Conservation (phyloP, 2,888 invertebrate species). For the Gibbula magus region DNA sequence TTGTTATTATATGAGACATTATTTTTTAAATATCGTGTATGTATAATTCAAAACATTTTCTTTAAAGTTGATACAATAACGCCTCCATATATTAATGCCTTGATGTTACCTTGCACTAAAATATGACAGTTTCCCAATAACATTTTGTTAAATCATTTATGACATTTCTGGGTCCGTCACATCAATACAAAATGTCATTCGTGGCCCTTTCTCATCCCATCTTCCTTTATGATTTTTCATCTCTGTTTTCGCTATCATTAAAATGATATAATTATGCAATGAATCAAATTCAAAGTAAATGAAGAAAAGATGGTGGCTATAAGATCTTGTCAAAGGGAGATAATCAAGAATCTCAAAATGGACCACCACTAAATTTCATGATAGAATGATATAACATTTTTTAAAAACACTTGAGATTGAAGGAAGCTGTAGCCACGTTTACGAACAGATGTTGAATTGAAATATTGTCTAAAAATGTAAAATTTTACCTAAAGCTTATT, state of each 20-base stretch:
- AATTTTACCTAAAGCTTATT: conserved; percentile 18
- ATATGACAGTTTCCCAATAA: not conserved
- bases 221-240: not conserved
- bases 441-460: conserved; percentile 9
- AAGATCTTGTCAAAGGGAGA: not conserved
- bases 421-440: not conserved
- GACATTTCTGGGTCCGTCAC: not conserved
- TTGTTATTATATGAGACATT: no score
- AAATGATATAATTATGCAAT: no score
- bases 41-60: no score
- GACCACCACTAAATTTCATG: not conserved
- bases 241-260: no score
- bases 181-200: conserved; percentile 2
- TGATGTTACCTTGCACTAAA: no score
- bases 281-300: not conserved
- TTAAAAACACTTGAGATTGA: not conserved
- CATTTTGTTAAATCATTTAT: not conserved
- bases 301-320: not conserved
- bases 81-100: no score
- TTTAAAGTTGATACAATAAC: no score
- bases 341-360: not conserved
- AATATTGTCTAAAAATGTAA: not conserved
- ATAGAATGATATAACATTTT: not conserved
- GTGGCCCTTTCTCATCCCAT: not conserved
- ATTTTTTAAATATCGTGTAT: no score